Evolutionary conservation across 2,888 invertebrate genomes (phyloP).

Genomic region (Epicampocera succincta): DNA sequence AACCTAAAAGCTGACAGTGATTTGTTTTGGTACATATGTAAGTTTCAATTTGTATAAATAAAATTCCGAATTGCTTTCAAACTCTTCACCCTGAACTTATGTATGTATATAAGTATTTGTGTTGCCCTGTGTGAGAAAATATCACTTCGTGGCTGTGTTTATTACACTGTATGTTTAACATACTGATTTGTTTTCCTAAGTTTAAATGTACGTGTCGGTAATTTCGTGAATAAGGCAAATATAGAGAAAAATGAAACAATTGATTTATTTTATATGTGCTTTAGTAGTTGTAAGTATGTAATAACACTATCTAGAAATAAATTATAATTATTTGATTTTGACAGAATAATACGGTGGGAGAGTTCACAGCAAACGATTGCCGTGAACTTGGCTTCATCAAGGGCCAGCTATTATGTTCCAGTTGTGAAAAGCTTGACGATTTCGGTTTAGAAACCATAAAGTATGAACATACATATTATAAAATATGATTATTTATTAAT

Average conservation of each 20-base stretch:
- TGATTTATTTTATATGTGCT: constrained; percentile 38
- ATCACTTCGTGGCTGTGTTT: constrained; percentile 51
- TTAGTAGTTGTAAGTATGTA: constrained; percentile 44
- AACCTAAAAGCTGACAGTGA: too few relatives aligned
- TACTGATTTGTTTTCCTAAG: too few relatives aligned
- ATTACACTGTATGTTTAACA: neutral
- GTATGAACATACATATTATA: constrained; percentile 69
- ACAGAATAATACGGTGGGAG: constrained; percentile 77
- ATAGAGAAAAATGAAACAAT: constrained; percentile 49
- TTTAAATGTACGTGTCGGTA: constrained; percentile 35
- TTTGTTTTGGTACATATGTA: too few relatives aligned
- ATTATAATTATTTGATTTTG: neutral
- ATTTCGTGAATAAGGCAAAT: neutral
- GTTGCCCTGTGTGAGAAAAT: constrained; percentile 1
- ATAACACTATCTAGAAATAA: neutral
- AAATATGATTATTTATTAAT: neutral
- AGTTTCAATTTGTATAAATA: too few relatives aligned
- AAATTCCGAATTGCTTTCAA: too few relatives aligned
- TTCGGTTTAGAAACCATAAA: constrained; percentile 81
- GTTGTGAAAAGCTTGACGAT: constrained; percentile 91
- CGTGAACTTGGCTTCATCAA: constrained; percentile 92
- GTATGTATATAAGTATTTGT: neutral
- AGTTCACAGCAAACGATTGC: constrained; percentile 91
- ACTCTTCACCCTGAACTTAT: neutral
- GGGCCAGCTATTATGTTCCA: constrained; percentile 92